Conservation (phyloP, 2,888 invertebrate species). For the Amblyjoppa proteus region DNA sequence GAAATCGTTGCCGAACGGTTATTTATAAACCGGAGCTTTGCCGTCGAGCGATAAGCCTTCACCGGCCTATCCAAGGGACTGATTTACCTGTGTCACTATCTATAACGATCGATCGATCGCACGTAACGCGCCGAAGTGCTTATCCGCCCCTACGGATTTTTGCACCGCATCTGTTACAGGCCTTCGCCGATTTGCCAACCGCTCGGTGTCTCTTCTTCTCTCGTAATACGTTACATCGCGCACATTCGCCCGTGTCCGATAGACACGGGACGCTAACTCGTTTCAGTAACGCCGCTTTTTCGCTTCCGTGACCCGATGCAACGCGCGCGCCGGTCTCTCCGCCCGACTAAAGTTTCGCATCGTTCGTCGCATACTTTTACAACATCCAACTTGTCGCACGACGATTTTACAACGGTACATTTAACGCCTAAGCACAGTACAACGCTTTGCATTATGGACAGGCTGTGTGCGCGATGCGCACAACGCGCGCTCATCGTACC, state of each 20-base stretch:
- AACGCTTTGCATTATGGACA: slow-evolving; percentile 12
- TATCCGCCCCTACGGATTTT: slow-evolving; percentile 58
- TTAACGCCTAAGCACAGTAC: slow-evolving; percentile 34
- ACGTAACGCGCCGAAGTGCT: slow-evolving; percentile 56
- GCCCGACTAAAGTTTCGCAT: slow-evolving; percentile 41
- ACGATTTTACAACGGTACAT: slow-evolving; percentile 49
- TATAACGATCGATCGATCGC: slow-evolving; percentile 54
- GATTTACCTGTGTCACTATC: slow-evolving; percentile 15
- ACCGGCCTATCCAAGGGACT: slow-evolving; percentile 8
- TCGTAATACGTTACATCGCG: not conserved
- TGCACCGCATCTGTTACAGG: slow-evolving; percentile 21
- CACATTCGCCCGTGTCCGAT: not conserved
- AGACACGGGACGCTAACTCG: slow-evolving; percentile 24
- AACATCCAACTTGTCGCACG: slow-evolving; percentile 24
- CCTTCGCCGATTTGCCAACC: slow-evolving; percentile 56
- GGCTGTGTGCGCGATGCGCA: not conserved
- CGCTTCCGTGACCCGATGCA: slow-evolving; percentile 56
- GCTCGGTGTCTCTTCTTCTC: not conserved
- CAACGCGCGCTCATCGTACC: slow-evolving; percentile 17
- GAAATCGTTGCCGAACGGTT: slow-evolving; percentile 52
- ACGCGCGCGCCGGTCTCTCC: not conserved
- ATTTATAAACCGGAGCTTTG: slow-evolving; percentile 56
- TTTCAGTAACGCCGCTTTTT: slow-evolving; percentile 26
- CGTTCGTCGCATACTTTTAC: slow-evolving; percentile 51
- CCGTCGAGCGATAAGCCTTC: not conserved